Evolutionary conservation across 1,140 invertebrate genomes (phyloP), one percentile per base, ranked within the genome.

Genomic region (Formica selysi): DNA sequence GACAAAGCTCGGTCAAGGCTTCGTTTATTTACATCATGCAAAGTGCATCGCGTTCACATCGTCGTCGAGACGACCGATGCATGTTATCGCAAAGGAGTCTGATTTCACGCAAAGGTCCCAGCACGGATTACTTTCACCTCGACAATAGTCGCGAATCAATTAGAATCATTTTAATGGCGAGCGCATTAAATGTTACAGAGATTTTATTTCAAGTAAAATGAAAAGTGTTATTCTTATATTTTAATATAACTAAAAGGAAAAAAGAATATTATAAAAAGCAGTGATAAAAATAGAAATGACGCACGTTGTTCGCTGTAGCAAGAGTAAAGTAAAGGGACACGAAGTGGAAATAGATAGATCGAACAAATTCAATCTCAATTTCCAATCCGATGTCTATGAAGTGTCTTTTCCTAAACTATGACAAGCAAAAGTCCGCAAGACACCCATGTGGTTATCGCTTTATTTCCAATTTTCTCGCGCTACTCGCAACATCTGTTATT

Each of bases 21-120:
- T 62, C 89, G 71, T 90, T 87, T 90, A 90, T 90, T 90, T 90
- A 90, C 89, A 90, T 84, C 83, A 61, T 83, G 78, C 78, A 90
- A 90, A 90, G 89, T 89, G 86, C 89, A 90, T 86, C 67, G 86
- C 89, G 89, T 90, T 90, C 89, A 90, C 89, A 90, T 87, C 86
- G 51, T 8, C 61, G 76, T 13, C 61, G 38, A 22, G 41, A 13
- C 41, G 76, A 67, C 2, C 44, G 65, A 51, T 22, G 38, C 26
- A 22, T 81, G 32, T 29, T 84, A 16, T 19, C 44, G 59, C 41
- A 57, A 48, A 76, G 38, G 19, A 59, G 54, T 65, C 57, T 36
- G 19, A n/a, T 38, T n/a, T 26, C 29, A 13, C 57, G 41, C 41
- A 41, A 41, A 41, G 41, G 44, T 48, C 11, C 48, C 48, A 51